Evolutionary conservation across 2,888 invertebrate species (phyloP).

Genomic region (Lordiphosa andalusiaca): DNA sequence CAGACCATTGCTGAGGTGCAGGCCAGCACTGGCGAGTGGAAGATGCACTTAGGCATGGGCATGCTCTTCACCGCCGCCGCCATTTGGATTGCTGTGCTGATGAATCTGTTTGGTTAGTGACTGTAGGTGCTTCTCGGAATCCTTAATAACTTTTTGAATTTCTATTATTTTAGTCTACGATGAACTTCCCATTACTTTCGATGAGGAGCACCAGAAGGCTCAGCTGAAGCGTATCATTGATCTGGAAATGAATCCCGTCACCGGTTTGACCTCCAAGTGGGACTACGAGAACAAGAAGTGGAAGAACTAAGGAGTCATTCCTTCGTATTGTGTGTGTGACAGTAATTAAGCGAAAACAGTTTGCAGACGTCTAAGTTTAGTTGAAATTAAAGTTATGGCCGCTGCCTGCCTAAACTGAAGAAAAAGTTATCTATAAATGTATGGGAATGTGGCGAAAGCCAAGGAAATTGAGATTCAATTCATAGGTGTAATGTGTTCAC

Average conservation of each 20-base stretch:
- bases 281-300: conserved; percentile 95
- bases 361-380: conserved; percentile 56
- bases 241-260: conserved; percentile 88
- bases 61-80: conserved; percentile 65
- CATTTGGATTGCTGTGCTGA: conserved; percentile 72
- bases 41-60: conserved; percentile 82
- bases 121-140: not conserved
- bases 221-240: conserved; percentile 90
- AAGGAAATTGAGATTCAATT: no score
- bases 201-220: conserved; percentile 88
- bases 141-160: not conserved
- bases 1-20: conserved; percentile 96
- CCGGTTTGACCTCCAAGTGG: conserved; percentile 91
- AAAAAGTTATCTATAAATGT: not conserved
- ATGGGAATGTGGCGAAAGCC: not conserved
- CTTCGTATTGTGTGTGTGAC: conserved; percentile 34
- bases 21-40: conserved; percentile 80
- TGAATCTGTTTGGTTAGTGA: conserved; percentile 77
- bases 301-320: conserved; percentile 83
- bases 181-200: conserved; percentile 86
- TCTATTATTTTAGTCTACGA: conserved; percentile 81
- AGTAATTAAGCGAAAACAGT: conserved; percentile 38
- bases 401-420: conserved; percentile 43
- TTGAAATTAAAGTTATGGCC: conserved; percentile 66
- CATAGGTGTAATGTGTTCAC: no score